Evolutionary conservation across 2,113 vertebrate genomes (phyloP).

Genomic region (Theristicus caerulescens): DNA sequence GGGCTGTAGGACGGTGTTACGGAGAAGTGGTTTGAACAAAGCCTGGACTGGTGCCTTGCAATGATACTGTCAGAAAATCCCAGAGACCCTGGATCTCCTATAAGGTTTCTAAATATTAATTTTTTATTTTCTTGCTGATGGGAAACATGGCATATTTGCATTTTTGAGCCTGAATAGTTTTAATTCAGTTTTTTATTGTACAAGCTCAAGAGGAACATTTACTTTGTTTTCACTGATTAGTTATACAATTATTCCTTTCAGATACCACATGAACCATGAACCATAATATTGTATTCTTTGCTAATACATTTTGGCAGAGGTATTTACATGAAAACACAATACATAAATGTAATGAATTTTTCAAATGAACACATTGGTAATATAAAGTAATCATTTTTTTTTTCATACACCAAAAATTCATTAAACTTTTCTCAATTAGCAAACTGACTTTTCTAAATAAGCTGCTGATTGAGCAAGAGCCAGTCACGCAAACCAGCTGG

Average conservation of each 20-base stretch:
- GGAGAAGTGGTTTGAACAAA: neutral
- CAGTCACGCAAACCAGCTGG: conserved; percentile 26
- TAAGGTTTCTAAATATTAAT: conserved; percentile 46
- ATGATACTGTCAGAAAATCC: neutral
- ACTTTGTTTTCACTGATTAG: conserved; percentile 83
- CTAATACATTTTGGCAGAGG: conserved; percentile 78
- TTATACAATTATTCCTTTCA: conserved; percentile 84
- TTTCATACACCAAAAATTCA: conserved; percentile 68
- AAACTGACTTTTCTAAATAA: conserved; percentile 75
- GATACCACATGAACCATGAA: conserved; percentile 80
- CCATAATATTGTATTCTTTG: conserved; percentile 80
- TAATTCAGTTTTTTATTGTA: conserved; percentile 79
- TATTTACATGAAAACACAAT: conserved; percentile 83
- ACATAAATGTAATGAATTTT: conserved; percentile 79
- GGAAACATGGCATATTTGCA: conserved; percentile 76
- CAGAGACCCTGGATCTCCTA: neutral
- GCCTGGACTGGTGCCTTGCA: neutral
- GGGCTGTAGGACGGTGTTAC: neutral
- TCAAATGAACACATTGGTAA: conserved; percentile 70
- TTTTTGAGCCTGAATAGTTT: conserved; percentile 83
- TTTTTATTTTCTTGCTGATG: conserved; percentile 72
- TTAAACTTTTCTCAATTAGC: conserved; percentile 80
- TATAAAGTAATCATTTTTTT: conserved; percentile 64
- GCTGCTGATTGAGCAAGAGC: conserved; percentile 53
- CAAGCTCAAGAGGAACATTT: conserved; percentile 80